These are phyloP conservation scores for Ploceus nigricollis DNA, from an alignment of 2,113 vertebrate genomes.

Conservation along the genomic window DNA sequence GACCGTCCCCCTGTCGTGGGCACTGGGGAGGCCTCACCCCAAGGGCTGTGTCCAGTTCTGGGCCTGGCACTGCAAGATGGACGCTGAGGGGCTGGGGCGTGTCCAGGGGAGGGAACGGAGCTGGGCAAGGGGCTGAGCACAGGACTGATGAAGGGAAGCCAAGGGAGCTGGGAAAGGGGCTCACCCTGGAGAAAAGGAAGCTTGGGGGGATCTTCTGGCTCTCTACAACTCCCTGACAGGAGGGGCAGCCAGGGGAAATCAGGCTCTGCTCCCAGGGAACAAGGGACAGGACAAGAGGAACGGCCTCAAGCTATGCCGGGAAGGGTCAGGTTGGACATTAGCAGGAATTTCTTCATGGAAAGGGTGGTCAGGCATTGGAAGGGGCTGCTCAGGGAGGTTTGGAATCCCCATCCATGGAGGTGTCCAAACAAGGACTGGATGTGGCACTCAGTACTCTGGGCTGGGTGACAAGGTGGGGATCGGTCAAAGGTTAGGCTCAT, in stretches of 20 bases:
- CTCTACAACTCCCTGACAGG: background rate
- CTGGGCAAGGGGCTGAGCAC: background rate
- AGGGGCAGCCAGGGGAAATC: fast-evolving
- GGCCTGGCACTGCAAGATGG: no score
- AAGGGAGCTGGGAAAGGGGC: background rate
- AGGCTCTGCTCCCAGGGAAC: background rate
- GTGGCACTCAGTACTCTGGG: background rate
- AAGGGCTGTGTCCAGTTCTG: background rate
- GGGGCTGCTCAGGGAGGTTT: background rate
- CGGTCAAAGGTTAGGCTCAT: fast-evolving
- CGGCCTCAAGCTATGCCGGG: fast-evolving
- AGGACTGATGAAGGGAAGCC: fast-evolving
- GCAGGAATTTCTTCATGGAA: background rate
- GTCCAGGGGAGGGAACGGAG: fast-evolving
- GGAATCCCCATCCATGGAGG: background rate
- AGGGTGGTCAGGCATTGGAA: background rate
- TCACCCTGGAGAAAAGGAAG: background rate
- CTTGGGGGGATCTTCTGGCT: background rate
- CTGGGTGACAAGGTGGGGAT: background rate
- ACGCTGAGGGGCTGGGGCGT: fast-evolving
- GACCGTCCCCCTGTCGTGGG: background rate
- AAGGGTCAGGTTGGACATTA: background rate
- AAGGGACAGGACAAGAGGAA: background rate
- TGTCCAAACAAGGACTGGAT: background rate
- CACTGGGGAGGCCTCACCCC: background rate